These are phyloP conservation scores for Andricus curvator DNA, from an alignment of 2,888 invertebrate species.

Conservation along the genomic window DNA sequence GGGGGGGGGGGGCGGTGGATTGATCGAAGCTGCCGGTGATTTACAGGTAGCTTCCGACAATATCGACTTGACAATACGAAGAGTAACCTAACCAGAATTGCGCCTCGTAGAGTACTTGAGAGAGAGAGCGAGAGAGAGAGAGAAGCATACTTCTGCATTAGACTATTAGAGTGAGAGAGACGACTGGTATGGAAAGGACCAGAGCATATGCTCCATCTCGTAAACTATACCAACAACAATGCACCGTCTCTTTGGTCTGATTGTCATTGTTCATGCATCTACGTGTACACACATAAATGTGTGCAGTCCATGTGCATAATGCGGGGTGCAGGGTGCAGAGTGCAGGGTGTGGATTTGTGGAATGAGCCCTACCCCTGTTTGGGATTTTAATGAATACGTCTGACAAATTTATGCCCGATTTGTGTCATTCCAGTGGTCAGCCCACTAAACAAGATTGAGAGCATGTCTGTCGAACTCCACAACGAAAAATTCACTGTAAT, in stretches of 20 bases:
- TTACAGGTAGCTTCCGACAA: constrained; percentile 60
- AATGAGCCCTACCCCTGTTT: constrained; percentile 41
- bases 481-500: background rate
- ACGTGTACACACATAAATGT: constrained; percentile 45
- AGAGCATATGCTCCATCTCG: constrained; percentile 69
- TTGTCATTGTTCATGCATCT: constrained; percentile 66
- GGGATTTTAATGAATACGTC: constrained; percentile 33
- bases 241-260: constrained; percentile 65
- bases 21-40: constrained; percentile 56
- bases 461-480: background rate
- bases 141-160: constrained; percentile 45
- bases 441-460: constrained; percentile 5
- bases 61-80: constrained; percentile 55
- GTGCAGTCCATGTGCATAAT: constrained; percentile 32
- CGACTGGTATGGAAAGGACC: constrained; percentile 40
- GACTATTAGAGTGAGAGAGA: constrained; percentile 44
- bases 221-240: constrained; percentile 71
- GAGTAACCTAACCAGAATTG: constrained; percentile 43
- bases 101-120: constrained; percentile 48
- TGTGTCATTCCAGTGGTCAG: constrained; percentile 3
- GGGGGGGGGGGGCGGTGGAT: constrained; percentile 43
- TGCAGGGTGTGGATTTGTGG: constrained; percentile 44
- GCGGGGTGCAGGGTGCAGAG: constrained; percentile 21
- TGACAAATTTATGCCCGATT: constrained; percentile 10
- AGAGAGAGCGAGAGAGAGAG: constrained; percentile 44